A percentile compares a stretch with the other conserved stretches of the same genome.
Conservation (phyloP, 2,888 invertebrate genomes). For the Dryococelus australis region DNA sequence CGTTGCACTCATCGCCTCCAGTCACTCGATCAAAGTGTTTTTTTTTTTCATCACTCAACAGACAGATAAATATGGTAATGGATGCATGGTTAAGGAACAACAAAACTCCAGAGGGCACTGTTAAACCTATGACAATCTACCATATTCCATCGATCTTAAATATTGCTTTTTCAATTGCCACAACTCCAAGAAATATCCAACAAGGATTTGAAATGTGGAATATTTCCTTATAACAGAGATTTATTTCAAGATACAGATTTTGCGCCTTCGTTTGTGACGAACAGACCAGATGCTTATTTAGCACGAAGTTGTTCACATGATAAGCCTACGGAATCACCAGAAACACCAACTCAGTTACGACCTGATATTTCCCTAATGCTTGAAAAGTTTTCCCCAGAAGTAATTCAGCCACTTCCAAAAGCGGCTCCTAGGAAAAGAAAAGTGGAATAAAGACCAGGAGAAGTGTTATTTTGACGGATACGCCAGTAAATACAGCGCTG, state of each 20-base stretch:
- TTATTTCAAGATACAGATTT: background rate
- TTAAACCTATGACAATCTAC: background rate
- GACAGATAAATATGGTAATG: slow-evolving; percentile 6
- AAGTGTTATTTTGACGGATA: no score
- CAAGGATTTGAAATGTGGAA: slow-evolving; percentile 7
- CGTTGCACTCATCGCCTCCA: slow-evolving; percentile 12
- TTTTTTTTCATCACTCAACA: background rate
- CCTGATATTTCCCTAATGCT: no score
- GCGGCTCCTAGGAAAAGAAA: no score
- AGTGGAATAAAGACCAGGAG: no score
- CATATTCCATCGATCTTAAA: background rate
- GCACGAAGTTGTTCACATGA: background rate
- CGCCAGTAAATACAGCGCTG: no score
- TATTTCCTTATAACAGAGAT: background rate
- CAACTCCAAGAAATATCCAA: no score
- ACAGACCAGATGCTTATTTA: background rate
- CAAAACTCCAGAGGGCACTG: background rate
- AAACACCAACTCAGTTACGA: no score
- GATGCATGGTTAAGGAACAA: background rate
- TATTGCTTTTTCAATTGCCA: background rate
- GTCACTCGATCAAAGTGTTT: slow-evolving; percentile 13
- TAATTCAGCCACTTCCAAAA: no score
- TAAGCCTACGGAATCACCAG: no score
- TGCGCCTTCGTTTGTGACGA: background rate
- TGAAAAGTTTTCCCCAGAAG: no score